Evolutionary conservation across 2,888 invertebrate genomes (phyloP), one percentile per base, ranked within the genome.

Genomic region (Lordiphosa andalusiaca): DNA sequence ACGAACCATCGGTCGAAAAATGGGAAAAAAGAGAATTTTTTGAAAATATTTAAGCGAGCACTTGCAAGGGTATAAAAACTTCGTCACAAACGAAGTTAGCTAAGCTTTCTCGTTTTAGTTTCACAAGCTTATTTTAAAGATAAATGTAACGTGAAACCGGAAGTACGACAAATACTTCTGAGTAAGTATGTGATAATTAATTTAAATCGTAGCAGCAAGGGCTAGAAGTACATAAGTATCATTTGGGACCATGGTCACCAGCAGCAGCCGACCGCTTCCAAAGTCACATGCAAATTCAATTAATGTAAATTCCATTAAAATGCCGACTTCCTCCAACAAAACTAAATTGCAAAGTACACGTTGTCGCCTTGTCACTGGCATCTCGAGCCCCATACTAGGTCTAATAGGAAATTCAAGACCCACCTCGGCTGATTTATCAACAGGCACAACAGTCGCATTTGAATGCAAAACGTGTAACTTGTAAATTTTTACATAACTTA

Each of bases 391-490:
- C 42, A 35, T 30, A 4, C 30, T 30, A 44, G 50, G 13, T 49
- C 50, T 48, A 70, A 69, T 82, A 62, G 66, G 78, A 76, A 76
- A 82, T 69, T 74, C 51, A 69, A 76, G 74, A 72, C 76, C 72
- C 36, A 71, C 58, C 69, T 73, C 58, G 54, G 65, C 63, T 62
- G 71, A 74, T 77, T 69, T 77, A 78, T 74, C 60, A 65, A 54
- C 44, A 42, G 40, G 47, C 53, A 42, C 65, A 65, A 52, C 38
- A 55, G 13, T 51, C 51, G 47, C 50, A 73, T 71, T 69, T 58
- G 37, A 64, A 71, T 73, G 71, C 73, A 61, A 84, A 78, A 73
- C 82, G 74, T 84, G 78, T 81, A 67, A 63, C 39, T 59, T 73
- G 67, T 73, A 55, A 67, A 67, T 52, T 60, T 71, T 78, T 84